Evolutionary conservation across 2,888 invertebrate species (phyloP).

Genomic region (Aphodius granarius): DNA sequence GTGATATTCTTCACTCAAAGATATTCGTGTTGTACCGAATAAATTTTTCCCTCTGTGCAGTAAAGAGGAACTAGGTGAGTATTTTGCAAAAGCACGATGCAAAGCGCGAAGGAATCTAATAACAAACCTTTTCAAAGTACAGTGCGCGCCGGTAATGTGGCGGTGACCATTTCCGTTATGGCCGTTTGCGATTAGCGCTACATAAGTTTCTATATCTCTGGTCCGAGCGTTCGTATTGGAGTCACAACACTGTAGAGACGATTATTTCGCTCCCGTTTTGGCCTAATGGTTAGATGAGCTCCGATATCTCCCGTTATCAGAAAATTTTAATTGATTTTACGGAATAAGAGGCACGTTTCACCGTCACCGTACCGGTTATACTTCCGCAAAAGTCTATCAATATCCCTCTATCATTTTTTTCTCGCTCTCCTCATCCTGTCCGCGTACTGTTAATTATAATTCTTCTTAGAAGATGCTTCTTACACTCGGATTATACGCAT

Average conservation of each 20-base stretch:
- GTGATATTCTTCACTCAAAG: too few relatives aligned
- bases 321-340: constrained; percentile 14
- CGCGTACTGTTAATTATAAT: background rate
- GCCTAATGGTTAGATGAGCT: constrained; percentile 2
- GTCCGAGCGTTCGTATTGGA: background rate
- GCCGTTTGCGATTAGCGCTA: background rate
- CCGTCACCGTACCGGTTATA: background rate
- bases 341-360: constrained; percentile 6
- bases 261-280: constrained; percentile 1
- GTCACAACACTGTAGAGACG: background rate
- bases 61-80: too few relatives aligned
- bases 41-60: too few relatives aligned
- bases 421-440: background rate
- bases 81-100: too few relatives aligned
- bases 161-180: background rate
- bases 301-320: constrained; percentile 8
- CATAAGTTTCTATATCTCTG: background rate
- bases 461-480: background rate
- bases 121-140: background rate
- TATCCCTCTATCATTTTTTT: background rate
- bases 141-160: background rate
- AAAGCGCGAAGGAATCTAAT: background rate
- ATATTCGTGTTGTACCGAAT: too few relatives aligned
- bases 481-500: background rate
- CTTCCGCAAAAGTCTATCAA: background rate